Evolutionary conservation across 1,140 invertebrate species (phyloP), one percentile per base, ranked within the genome.

Genomic region (Trichonephila clavipes): DNA sequence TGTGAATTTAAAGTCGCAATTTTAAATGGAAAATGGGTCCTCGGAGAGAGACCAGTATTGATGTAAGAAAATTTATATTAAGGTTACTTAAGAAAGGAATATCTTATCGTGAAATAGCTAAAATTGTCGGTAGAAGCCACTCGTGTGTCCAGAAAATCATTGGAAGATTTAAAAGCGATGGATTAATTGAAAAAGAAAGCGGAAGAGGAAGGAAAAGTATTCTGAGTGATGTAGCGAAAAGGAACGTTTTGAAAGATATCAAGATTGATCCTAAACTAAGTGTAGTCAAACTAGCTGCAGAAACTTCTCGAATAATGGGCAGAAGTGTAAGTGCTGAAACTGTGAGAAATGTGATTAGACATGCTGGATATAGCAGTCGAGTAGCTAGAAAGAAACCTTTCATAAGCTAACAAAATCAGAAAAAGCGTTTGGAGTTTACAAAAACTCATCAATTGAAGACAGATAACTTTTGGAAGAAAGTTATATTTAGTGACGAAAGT

Each of bases 61-160:
- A n/a, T n/a, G n/a, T n/a, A n/a, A n/a, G n/a, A n/a, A n/a, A n/a
- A n/a, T n/a, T n/a, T n/a, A n/a, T n/a, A n/a, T n/a, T n/a, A n/a
- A n/a, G n/a, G n/a, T n/a, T n/a, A n/a, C n/a, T n/a, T n/a, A n/a
- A n/a, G n/a, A 81, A 81, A 81, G 72, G 72, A 81, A 83, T 51
- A 83, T 83, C 81, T 83, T 83, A 83, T 83, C 81, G 81, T 83
- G 81, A 83, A 83, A 83, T 83, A 83, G 81, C 81, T 83, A 44
- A 83, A 83, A 85, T 58, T 85, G 82, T 59, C 44, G 82, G 82
- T 85, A 85, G 82, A 85, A 85, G 82, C 82, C 82, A 85, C 82
- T 59, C 51, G 7, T 34, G 81, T 83, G 40, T 51, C 34, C 81
- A 83, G 81, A 83, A 83, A 83, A 83, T 83, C 81, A 44, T 83